Percentiles rank a stretch among this genome's conserved stretches.
These are phyloP conservation scores for Tetragnatha versicolor DNA, from an alignment of 1,140 invertebrate species.

Conservation along the genomic window DNA sequence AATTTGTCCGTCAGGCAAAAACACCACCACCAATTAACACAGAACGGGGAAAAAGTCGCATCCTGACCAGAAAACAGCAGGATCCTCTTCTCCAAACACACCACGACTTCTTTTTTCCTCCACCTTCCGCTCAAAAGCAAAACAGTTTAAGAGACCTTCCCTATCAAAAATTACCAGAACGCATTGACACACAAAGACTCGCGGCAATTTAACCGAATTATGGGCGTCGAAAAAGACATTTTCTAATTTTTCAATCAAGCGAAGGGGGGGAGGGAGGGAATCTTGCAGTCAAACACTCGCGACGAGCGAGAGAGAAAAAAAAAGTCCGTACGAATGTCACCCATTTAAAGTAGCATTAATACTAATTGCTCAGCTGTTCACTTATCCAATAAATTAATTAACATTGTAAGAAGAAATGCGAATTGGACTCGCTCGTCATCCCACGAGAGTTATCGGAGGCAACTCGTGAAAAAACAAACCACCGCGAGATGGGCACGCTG, in stretches of 20 bases:
- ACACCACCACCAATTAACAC: too few species aligned
- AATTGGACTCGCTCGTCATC: neutral
- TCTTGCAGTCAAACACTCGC: neutral
- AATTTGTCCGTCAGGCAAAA: too few species aligned
- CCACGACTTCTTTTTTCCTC: conserved; percentile 6
- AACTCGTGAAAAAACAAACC: conserved; percentile 24
- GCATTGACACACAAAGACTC: neutral
- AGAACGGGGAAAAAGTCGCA: too few species aligned
- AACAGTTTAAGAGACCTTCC: neutral
- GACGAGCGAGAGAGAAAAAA: neutral
- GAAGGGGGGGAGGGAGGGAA: neutral
- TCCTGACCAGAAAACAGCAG: too few species aligned
- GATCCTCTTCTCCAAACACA: too few species aligned
- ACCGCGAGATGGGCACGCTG: neutral
- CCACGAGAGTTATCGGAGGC: conserved; percentile 20
- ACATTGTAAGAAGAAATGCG: conserved; percentile 39
- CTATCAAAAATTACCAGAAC: neutral
- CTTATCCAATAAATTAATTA: conserved; percentile 50
- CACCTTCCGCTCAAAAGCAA: neutral
- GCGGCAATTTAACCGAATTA: too few species aligned
- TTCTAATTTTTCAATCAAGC: conserved; percentile 2
- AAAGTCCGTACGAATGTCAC: neutral
- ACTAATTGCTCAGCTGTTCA: conserved; percentile 38
- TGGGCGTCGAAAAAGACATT: neutral
- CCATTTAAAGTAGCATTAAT: conserved; percentile 37